These are phyloP conservation scores for Melanogrammus aeglefinus DNA, from an alignment of 2,797 vertebrate species.

Conservation along the genomic window DNA sequence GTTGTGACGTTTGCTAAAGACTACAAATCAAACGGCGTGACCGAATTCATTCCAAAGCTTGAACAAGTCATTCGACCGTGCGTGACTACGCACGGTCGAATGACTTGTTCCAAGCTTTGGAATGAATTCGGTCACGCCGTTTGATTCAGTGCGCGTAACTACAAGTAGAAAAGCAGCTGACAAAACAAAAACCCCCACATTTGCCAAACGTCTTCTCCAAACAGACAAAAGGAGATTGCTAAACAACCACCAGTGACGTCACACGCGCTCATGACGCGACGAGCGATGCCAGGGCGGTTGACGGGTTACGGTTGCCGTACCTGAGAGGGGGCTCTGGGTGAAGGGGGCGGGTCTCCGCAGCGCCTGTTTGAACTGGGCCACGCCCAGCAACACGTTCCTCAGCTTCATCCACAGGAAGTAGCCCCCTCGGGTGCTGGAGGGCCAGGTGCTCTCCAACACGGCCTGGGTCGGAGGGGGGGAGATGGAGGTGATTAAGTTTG, in stretches of 20 bases:
- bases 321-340: conserved; percentile 80
- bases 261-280: neutral
- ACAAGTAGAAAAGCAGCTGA: neutral
- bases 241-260: neutral
- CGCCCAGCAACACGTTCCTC: conserved; percentile 89
- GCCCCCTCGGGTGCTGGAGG: conserved; percentile 91
- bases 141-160: too few species aligned
- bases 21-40: neutral
- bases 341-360: conserved; percentile 77
- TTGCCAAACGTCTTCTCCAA: neutral
- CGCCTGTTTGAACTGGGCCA: conserved; percentile 91
- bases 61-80: neutral
- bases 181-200: neutral
- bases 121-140: too few species aligned
- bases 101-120: too few species aligned
- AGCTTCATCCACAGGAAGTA: conserved; percentile 98
- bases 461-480: conserved; percentile 70
- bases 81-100: too few species aligned
- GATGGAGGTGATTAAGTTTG: neutral
- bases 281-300: neutral
- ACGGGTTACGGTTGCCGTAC: conserved; percentile 63
- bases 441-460: conserved; percentile 97
- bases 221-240: neutral
- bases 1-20: neutral
- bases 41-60: neutral